Percentiles rank a stretch among this genome's conserved stretches.
Conservation (phyloP, 2,113 vertebrate species). For the Melanotaenia duboulayi region DNA sequence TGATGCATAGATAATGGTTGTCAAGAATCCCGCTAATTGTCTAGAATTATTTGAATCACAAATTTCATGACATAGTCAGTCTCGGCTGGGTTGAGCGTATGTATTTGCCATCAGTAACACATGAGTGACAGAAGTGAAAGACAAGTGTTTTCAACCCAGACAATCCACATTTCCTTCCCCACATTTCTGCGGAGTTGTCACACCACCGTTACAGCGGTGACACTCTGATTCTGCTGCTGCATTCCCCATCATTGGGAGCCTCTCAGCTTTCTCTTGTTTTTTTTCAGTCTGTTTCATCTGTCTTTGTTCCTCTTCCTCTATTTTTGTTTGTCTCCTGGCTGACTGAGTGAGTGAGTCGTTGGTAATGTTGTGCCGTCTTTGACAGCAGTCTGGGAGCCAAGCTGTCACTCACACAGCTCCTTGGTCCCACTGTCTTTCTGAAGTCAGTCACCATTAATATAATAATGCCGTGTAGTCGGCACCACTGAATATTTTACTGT, state of each 20-base stretch:
- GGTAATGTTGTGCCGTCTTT: slow-evolving; percentile 77
- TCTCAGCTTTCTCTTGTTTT: slow-evolving; percentile 61
- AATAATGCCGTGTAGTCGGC: slow-evolving; percentile 76
- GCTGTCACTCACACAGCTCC: slow-evolving; percentile 80
- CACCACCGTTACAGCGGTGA: slow-evolving; percentile 58
- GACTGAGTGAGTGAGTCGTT: slow-evolving; percentile 74
- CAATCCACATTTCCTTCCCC: slow-evolving; percentile 45
- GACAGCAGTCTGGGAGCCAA: slow-evolving; percentile 81
- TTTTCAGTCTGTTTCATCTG: slow-evolving; percentile 74
- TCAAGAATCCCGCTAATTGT: not conserved
- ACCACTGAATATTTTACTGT: slow-evolving; percentile 82
- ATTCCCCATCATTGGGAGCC: slow-evolving; percentile 66
- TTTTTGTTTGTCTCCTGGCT: slow-evolving; percentile 82
- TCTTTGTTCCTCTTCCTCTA: slow-evolving; percentile 69
- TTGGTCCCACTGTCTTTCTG: slow-evolving; percentile 79
- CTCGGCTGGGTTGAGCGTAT: slow-evolving; percentile 16
- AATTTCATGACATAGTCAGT: slow-evolving; percentile 5
- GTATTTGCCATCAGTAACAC: slow-evolving; percentile 42
- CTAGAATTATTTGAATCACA: slow-evolving; percentile 19
- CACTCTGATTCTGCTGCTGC: slow-evolving; percentile 59
- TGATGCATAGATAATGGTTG: too few species aligned
- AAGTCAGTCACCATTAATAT: slow-evolving; percentile 84
- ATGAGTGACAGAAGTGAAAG: slow-evolving; percentile 55
- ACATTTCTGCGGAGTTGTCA: slow-evolving; percentile 62
- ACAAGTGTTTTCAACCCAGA: slow-evolving; percentile 43